Base-by-base conservation (phyloP, 2,113 vertebrate species). In the Gadus chalcogrammus region DNA sequence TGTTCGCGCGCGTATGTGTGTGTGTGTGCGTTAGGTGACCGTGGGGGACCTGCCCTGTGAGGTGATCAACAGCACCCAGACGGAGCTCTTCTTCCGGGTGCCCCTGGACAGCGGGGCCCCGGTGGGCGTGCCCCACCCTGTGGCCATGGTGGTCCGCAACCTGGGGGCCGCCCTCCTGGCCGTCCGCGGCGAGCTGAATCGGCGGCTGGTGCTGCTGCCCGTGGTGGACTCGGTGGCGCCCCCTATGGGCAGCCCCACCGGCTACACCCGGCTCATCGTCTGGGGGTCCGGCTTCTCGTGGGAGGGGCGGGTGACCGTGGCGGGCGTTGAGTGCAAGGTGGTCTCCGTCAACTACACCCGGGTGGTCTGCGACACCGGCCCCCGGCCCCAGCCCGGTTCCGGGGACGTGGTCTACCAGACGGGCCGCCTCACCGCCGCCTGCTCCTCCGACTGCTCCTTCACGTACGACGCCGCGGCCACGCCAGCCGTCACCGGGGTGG, bases 181-280 rank as follows among this genome's bases (percentile, higher is more conserved):
- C 0, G 65, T 88, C n/a, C n/a, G 28, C 0, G 60, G 69, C 0
- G 92, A 94, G 85, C 65, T 87, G 3, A 72, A 70, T 1, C 92
- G 93, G 1, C 86, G 90, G 18, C 94, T 94, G 31, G 93, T 91
- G 1, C 83, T 95, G 13, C 84, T 96, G 56, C 94, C 94, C 0
- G 89, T 89, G 56, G 79, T 95, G 0, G 82, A 93, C 52, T 79
- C 28, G 0, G 71, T 94, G n/a, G 83, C 64, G 7, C 94, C 94
- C 7, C 58, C 31, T 1, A 12, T 69, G 0, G 94, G 94, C 55
- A 93, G 93, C 70, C 76, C 87, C 42, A 91, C 89, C 2, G 94
- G 95, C 55, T 67, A 66, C 71, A 94, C 95, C 0, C 80, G 88
- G 31, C 78, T 96, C 52, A 76, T 67, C 17, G 71, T 95, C 68